Conservation (phyloP, 1,140 invertebrate genomes). For the Calycopis cecrops region DNA sequence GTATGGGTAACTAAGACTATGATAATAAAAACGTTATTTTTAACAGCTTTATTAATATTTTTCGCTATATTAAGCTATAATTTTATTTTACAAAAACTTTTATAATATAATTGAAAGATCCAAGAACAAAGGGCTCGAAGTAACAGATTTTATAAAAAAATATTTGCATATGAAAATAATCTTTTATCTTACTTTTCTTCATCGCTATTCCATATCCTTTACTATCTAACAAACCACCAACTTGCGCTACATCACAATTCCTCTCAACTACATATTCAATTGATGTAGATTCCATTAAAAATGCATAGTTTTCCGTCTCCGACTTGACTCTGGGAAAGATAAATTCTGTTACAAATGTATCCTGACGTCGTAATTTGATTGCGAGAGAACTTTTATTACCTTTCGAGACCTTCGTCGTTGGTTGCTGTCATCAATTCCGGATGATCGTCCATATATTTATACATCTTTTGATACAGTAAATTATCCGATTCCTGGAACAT, state of each 20-base stretch:
- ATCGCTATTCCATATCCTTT: conserved; percentile 90
- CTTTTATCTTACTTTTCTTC: conserved; percentile 78
- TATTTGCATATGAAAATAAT: no score
- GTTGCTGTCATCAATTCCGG: conserved; percentile 80
- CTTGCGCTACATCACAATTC: conserved; percentile 85
- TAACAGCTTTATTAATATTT: no score
- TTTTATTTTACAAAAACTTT: no score
- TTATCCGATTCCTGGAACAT: conserved; percentile 79
- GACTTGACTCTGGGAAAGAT: conserved; percentile 64
- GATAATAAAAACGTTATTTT: no score
- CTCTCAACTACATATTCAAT: conserved; percentile 87
- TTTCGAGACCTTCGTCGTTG: conserved; percentile 84
- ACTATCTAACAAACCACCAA: conserved; percentile 84
- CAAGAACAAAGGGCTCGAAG: no score
- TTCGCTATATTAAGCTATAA: no score
- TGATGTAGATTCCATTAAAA: conserved; percentile 90
- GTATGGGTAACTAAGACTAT: no score
- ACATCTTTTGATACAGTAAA: conserved; percentile 87
- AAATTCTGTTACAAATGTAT: not conserved
- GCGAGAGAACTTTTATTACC: conserved; percentile 42
- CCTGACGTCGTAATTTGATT: not conserved
- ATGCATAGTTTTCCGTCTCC: conserved; percentile 83
- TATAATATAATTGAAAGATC: no score
- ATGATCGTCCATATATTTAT: conserved; percentile 83
- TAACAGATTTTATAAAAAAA: no score